These are phyloP conservation scores for Hirudinaria manillensis DNA, from an alignment of 2,888 invertebrate species.

Conservation along the genomic window DNA sequence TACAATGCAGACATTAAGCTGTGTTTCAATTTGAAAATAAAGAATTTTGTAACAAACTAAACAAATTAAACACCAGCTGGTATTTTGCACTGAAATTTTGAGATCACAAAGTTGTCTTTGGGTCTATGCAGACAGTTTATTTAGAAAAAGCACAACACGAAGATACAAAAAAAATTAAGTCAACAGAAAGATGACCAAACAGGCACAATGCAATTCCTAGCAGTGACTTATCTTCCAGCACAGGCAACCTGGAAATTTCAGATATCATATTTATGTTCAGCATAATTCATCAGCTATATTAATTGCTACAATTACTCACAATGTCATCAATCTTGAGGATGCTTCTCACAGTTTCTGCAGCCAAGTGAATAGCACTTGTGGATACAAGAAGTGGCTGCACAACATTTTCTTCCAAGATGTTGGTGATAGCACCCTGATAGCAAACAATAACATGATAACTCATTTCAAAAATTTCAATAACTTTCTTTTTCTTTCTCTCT, in stretches of 20 bases:
- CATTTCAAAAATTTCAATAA: neutral
- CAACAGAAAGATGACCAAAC: no score
- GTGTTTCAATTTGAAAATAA: no score
- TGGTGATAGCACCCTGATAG: constrained; percentile 77
- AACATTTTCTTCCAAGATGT: constrained; percentile 92
- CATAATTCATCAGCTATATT: neutral
- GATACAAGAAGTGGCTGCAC: constrained; percentile 94
- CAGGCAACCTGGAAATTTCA: neutral
- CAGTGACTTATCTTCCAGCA: neutral
- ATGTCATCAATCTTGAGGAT: constrained; percentile 99
- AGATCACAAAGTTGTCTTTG: no score
- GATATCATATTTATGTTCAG: neutral
- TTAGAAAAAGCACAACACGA: no score
- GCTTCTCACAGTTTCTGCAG: constrained; percentile 92
- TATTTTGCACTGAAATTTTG: no score
- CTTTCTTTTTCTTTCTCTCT: neutral
- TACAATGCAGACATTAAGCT: no score
- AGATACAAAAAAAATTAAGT: no score
- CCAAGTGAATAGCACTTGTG: constrained; percentile 81
- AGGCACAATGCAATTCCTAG: no score
- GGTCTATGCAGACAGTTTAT: no score
- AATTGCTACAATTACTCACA: constrained; percentile 36
- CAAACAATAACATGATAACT: neutral
- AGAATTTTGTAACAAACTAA: no score
- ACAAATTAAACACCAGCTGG: no score